These are phyloP conservation scores for Alviniconcha marisindica DNA, from an alignment of 1,140 invertebrate species.

Conservation along the genomic window DNA sequence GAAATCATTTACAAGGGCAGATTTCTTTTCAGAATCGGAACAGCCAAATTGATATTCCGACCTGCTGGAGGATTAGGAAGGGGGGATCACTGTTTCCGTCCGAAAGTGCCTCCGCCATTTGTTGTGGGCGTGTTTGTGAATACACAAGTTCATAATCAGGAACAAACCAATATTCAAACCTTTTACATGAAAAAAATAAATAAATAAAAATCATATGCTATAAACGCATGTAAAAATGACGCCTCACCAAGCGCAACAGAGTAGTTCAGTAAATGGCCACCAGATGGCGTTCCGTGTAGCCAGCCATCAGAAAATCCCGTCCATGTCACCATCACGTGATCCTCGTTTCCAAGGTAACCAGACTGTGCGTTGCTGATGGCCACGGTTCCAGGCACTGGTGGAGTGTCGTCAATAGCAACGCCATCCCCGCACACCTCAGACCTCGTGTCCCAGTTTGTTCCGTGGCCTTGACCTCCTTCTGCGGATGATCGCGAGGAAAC, in stretches of 20 bases:
- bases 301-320: constrained; percentile 45
- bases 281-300: neutral
- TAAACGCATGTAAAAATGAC: neutral
- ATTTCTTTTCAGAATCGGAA: no score
- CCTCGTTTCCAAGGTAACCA: constrained; percentile 43
- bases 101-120: no score
- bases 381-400: constrained; percentile 45
- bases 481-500: neutral
- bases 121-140: no score
- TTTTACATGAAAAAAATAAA: no score
- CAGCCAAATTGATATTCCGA: no score
- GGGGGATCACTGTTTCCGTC: no score
- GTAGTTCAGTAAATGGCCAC: constrained; percentile 1
- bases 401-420: constrained; percentile 50
- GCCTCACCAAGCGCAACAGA: constrained; percentile 19
- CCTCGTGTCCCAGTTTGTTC: neutral
- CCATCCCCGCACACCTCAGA: constrained; percentile 50
- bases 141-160: no score
- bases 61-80: no score
- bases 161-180: no score
- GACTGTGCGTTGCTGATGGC: constrained; percentile 32
- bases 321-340: constrained; percentile 44
- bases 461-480: neutral
- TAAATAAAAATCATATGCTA: no score
- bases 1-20: no score